A percentile compares a stretch with the other conserved stretches of the same genome.
Conservation (phyloP, 2,113 vertebrate genomes). For the Blennius ocellaris region DNA sequence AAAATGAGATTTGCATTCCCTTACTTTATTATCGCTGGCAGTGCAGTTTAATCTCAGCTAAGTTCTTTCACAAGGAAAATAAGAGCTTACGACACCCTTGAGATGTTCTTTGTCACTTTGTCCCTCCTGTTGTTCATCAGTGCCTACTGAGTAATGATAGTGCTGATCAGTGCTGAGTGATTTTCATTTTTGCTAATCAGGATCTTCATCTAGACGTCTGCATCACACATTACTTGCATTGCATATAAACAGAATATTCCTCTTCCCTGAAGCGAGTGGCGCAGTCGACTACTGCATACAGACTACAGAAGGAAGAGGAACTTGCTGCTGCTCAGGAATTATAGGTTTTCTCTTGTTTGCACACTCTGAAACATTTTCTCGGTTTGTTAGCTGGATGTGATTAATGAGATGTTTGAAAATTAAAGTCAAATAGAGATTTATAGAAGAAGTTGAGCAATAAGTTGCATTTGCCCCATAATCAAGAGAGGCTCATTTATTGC, state of each 20-base stretch:
- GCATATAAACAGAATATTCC: conserved; percentile 35
- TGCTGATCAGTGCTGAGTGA: conserved; percentile 57
- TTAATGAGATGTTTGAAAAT: conserved; percentile 24
- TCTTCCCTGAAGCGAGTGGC: conserved; percentile 4
- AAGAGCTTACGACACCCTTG: conserved; percentile 40
- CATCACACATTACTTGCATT: conserved; percentile 17
- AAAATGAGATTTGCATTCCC: conserved; percentile 19
- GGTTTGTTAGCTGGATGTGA: neutral
- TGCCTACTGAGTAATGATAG: conserved; percentile 42
- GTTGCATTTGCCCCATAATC: neutral
- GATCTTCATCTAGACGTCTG: conserved; percentile 35
- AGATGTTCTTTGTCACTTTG: conserved; percentile 48
- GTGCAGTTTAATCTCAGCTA: conserved; percentile 51
- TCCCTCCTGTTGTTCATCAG: conserved; percentile 57
- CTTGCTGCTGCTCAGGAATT: neutral
- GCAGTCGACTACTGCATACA: conserved; percentile 23
- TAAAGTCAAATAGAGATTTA: conserved; percentile 12
- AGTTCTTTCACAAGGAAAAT: conserved; percentile 44
- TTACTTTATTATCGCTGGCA: conserved; percentile 31
- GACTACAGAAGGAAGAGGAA: neutral
- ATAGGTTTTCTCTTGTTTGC: neutral
- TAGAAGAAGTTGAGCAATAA: conserved; percentile 1
- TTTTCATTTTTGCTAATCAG: conserved; percentile 57
- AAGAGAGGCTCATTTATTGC: neutral
- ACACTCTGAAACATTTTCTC: neutral